Conservation (phyloP, 2,888 invertebrate species). For the Ptilodon capucinus region DNA sequence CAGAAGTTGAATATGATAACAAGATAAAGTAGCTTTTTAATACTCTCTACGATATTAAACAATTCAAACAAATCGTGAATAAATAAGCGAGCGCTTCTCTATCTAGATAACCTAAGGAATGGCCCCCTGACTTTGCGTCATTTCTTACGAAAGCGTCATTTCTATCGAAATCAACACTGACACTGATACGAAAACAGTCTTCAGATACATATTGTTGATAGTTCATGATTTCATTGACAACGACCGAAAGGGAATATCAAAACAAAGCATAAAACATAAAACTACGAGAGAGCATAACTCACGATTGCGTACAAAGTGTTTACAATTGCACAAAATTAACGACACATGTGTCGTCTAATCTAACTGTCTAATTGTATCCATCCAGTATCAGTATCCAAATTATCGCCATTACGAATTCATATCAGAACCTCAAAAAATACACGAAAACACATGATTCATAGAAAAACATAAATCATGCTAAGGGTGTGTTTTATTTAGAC, state of each 20-base stretch:
- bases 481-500: constrained; percentile 59
- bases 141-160: constrained; percentile 75
- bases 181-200: constrained; percentile 37
- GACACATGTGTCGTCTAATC: too few relatives aligned
- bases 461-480: constrained; percentile 50
- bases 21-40: constrained; percentile 19
- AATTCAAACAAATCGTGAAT: constrained; percentile 41
- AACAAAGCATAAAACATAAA: constrained; percentile 15
- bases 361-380: too few relatives aligned
- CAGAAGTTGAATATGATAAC: constrained; percentile 37
- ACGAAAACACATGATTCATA: constrained; percentile 42
- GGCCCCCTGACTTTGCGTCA: constrained; percentile 47
- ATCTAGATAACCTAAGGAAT: constrained; percentile 60
- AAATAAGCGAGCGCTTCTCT: constrained; percentile 52
- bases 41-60: constrained; percentile 21
- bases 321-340: constrained; percentile 5
- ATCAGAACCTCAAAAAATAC: constrained; percentile 19
- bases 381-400: constrained; percentile 1
- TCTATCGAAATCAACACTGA: constrained; percentile 46
- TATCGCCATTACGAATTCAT: constrained; percentile 19
- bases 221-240: constrained; percentile 64
- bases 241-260: constrained; percentile 43
- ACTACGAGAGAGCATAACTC: neutral
- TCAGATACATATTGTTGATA: constrained; percentile 53
- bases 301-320: neutral